Percentiles rank a stretch among this genome's conserved stretches.
phyloP scores from a whole-genome alignment of 2,113 vertebrate species.

The Caranx melampygus region DNA sequence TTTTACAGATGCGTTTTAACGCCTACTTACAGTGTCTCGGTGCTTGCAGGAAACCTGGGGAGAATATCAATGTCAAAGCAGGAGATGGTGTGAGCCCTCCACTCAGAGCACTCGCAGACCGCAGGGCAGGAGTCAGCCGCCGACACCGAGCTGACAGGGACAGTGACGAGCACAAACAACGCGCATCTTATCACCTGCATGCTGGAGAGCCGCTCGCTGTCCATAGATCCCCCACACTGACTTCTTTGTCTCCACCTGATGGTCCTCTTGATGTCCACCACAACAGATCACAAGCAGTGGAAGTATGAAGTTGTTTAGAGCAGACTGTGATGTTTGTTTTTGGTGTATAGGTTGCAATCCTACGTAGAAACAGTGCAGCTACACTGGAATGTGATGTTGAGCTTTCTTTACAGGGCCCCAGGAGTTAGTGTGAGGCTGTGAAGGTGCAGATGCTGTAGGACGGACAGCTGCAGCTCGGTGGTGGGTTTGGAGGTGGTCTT shows the following conservation, averaged over 20 bases:
- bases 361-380: constrained; percentile 10
- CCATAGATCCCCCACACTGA: constrained; percentile 4
- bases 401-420: constrained; percentile 46
- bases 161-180: constrained; percentile 67
- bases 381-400: not conserved
- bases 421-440: constrained; percentile 41
- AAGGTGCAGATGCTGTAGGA: constrained; percentile 64
- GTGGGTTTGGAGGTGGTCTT: constrained; percentile 74
- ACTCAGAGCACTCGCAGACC: constrained; percentile 89
- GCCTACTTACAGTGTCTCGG: constrained; percentile 93
- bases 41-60: constrained; percentile 88
- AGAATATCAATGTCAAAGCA: constrained; percentile 88
- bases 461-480: constrained; percentile 51
- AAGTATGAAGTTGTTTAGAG: not conserved
- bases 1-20: constrained; percentile 63
- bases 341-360: constrained; percentile 25
- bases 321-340: not conserved
- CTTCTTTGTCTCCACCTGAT: not conserved
- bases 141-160: constrained; percentile 32
- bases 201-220: constrained; percentile 23
- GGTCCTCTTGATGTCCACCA: constrained; percentile 23
- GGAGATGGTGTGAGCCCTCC: constrained; percentile 87
- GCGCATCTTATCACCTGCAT: constrained; percentile 74
- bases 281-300: not conserved
- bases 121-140: constrained; percentile 77